Evolutionary conservation across 2,888 invertebrate genomes (phyloP), one percentile per base, ranked within the genome.

Genomic region (Euspilapteryx auroguttella): DNA sequence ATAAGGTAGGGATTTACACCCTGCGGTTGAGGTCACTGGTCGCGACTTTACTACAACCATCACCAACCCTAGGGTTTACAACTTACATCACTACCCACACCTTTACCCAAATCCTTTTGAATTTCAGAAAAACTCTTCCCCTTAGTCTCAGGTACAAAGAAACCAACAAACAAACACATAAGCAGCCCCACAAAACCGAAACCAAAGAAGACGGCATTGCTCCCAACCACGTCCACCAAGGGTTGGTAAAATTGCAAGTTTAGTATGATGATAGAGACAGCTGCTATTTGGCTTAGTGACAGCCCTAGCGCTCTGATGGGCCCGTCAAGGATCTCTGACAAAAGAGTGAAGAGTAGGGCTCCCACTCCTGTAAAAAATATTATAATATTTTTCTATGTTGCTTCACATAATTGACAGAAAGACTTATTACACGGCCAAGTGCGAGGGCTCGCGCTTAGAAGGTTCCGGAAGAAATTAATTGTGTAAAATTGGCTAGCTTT

Each of bases 121-220:
- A 17, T 17, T 17, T 17, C 17, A 17, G 40, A 44, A n/a, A 55
- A 33, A 9, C 39, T 48, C 24, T 37, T 50, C 1, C 55, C 54
- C 21, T 49, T 53, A 0, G 54, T 55, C 27, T 55, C 53, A 2
- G 54, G 55, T 1, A 55, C 49, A 23, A 44, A 50, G 12, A 40
- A 45, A 8, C 36, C 41, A 1, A 49, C 48, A 21, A 54, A 54
- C 1, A 45, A 9, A 15, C 47, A 54, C 0, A 50, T 52, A 0
- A 31, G 32, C 1, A 48, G 17, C 11, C 52, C 50, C 0, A 47
- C 45, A 4, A 33, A 32, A 1, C 52, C 35, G 35, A 51, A 54
- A 7, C 49, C 42, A 42, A 49, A 41, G 29, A 50, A 55, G 0
- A 51, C 53, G 32, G 49, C 39, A 34, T 49, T 48, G 27, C 48